A percentile compares a stretch with the other conserved stretches of the same genome.
phyloP scores from a whole-genome alignment of 2,113 vertebrate species.

The Phrynocephalus versicolor region DNA sequence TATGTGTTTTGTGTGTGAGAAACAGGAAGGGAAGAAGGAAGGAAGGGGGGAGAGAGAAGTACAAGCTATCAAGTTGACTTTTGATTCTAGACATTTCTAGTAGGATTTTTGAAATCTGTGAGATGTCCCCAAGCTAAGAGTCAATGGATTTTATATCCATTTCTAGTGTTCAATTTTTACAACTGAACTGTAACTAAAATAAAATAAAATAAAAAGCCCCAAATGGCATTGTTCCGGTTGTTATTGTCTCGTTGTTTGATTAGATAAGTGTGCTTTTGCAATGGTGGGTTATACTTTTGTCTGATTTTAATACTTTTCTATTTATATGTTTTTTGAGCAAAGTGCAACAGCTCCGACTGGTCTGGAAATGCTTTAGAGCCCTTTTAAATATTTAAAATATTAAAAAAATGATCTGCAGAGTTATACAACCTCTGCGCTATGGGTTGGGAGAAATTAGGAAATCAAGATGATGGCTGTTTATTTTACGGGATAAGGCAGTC shows the following conservation, averaged over 20 bases:
- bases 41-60: too few species aligned
- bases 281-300: background rate
- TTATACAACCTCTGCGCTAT: background rate
- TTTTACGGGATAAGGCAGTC: background rate
- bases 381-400: background rate
- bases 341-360: too few species aligned
- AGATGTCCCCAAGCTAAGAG: too few species aligned
- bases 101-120: too few species aligned
- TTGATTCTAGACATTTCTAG: too few species aligned
- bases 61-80: too few species aligned
- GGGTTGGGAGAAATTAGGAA: background rate
- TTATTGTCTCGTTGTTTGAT: background rate
- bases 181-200: too few species aligned
- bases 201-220: too few species aligned
- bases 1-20: too few species aligned
- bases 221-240: background rate
- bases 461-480: background rate
- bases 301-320: background rate
- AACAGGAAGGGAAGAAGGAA: too few species aligned
- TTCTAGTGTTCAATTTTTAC: background rate
- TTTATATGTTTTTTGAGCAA: background rate
- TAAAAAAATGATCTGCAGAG: background rate
- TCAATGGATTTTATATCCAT: background rate
- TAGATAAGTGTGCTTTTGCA: background rate
- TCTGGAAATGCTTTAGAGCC: background rate